These are phyloP conservation scores for Tanypteryx hageni DNA, from an alignment of 2,888 invertebrate genomes.

Conservation along the genomic window DNA sequence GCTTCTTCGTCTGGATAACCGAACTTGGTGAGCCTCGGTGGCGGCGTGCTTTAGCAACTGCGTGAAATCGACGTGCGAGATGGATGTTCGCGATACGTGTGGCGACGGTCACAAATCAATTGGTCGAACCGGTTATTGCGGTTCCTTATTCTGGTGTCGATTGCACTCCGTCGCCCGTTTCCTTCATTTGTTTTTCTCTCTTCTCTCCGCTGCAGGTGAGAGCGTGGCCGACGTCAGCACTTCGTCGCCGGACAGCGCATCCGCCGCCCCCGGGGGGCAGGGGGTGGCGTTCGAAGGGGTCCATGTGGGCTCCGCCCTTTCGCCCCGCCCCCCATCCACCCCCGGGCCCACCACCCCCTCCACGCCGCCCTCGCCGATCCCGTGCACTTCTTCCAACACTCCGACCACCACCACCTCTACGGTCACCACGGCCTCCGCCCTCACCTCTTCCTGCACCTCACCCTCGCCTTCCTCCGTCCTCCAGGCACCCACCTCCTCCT, in stretches of 20 bases:
- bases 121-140: no score
- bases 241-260: slow-evolving; percentile 91
- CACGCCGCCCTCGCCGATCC: slow-evolving; percentile 71
- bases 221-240: slow-evolving; percentile 95
- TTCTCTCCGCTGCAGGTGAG: slow-evolving; percentile 81
- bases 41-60: no score
- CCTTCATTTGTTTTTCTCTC: slow-evolving; percentile 65
- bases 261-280: slow-evolving; percentile 79
- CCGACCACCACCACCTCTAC: slow-evolving; percentile 66
- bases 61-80: no score
- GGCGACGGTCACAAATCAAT: no score
- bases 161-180: not conserved
- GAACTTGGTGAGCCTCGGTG: no score
- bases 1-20: no score
- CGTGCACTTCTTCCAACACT: slow-evolving; percentile 74
- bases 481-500: slow-evolving; percentile 45
- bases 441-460: not conserved
- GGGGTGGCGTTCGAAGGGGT: slow-evolving; percentile 67
- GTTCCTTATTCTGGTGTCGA: no score
- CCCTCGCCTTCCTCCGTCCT: not conserved
- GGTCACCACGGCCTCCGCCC: slow-evolving; percentile 54
- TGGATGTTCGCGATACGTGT: no score
- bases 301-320: slow-evolving; percentile 78
- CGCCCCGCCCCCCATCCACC: slow-evolving; percentile 80
- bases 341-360: slow-evolving; percentile 74